Percentiles rank a stretch among this genome's conserved stretches.
These are phyloP conservation scores for Nesogale talazaci DNA, from an alignment of 2,113 vertebrate genomes.

Conservation along the genomic window DNA sequence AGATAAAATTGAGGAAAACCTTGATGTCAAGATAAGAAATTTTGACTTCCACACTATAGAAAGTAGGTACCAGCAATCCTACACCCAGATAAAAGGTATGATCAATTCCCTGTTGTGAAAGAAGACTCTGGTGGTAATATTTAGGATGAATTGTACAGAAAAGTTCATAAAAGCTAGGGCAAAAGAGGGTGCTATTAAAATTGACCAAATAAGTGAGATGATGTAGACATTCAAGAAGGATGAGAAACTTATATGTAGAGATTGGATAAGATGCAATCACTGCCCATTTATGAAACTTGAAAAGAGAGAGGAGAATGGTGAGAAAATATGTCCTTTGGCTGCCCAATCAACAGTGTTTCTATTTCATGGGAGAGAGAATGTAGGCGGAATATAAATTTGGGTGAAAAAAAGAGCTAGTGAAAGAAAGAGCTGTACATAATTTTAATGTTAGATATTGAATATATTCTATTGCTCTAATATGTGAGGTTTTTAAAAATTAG, in stretches of 20 bases:
- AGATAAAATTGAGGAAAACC: neutral
- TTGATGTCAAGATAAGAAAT: neutral
- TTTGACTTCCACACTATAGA: neutral
- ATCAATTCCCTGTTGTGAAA: neutral
- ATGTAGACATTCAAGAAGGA: neutral
- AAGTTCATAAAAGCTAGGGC: neutral
- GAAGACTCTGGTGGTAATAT: neutral
- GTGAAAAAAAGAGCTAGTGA: neutral
- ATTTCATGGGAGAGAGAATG: neutral
- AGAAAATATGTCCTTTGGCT: neutral
- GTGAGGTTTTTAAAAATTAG: neutral
- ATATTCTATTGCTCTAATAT: neutral
- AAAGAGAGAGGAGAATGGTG: neutral
- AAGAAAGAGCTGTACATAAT: neutral
- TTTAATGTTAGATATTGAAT: neutral
- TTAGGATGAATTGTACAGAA: neutral
- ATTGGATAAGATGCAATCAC: neutral
- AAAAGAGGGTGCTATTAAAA: neutral
- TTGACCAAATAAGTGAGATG: neutral
- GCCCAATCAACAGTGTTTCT: neutral
- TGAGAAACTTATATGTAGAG: neutral
- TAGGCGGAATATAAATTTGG: neutral
- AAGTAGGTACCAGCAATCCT: neutral
- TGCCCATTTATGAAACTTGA: neutral
- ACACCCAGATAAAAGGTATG: neutral